Base-by-base conservation (phyloP, 1,140 invertebrate genomes). In the Platorchestia sp. region DNA sequence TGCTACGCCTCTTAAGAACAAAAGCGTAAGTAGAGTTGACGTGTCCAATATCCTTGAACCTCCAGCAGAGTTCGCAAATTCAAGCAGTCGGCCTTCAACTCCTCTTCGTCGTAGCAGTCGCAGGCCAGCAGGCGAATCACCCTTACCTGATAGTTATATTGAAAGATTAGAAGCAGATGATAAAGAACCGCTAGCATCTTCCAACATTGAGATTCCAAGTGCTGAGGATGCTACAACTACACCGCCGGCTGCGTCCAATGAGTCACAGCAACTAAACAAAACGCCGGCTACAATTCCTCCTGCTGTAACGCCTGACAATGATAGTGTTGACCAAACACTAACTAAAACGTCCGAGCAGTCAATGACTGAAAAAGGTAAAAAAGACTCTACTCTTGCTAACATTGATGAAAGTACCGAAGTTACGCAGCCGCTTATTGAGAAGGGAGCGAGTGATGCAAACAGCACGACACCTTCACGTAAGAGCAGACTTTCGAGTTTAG, bases 11-110 rank as follows among this genome's bases (percentile, higher is more conserved):
- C 45, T 45, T 0, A 93, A 36, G 45, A 44, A 44, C 40, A 93
- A 36, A 44, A 42, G 45, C 40, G 14, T 0, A 5, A 45, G 19
- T 36, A 44, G 45, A 42, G 40, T 45, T 45, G 91, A 93, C 45
- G 91, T 45, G 40, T 93, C 91, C 44, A 44, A 45, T 93, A 93
- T 93, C 40, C 19, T 93, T 10, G 91, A 93, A 10, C 91, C 91
- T 93, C 91, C 91, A 40, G 40, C 14, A 44, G 91, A 44, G 40
- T 93, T 93, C 47, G 36, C 7, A 6, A 44, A 93, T 45, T 93
- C 91, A 40, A 44, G 3, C 16, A 93, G 91, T 43, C 59, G 59
- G 27, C 41, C 87, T 90, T 42, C 87, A 43, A 90, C 87, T 41
- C 87, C 87, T 90, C 43, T 42, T 3, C 87, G 87, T 10, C n/a